phyloP scores from a whole-genome alignment of 2,888 invertebrate genomes.

The Tetragnatha montana region DNA sequence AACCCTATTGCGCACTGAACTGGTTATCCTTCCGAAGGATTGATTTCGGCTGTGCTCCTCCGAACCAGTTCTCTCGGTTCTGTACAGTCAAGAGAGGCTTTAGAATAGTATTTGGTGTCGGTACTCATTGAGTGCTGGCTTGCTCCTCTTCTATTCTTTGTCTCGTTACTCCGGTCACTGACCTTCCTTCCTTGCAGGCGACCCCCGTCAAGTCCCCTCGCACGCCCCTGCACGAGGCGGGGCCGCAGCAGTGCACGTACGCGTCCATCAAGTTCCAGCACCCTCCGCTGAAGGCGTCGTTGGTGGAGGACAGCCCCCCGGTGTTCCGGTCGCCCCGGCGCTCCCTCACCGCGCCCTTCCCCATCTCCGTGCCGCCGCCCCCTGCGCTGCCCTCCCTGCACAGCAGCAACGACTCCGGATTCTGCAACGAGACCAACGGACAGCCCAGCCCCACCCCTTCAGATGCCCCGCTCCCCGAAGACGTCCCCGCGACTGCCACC shows the following conservation, averaged over 20 bases:
- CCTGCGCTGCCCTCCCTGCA: constrained; percentile 79
- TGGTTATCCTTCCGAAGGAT: no score
- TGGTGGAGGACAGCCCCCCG: constrained; percentile 40
- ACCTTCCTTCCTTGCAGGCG: constrained; percentile 9
- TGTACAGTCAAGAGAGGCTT: no score
- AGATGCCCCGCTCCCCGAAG: not conserved
- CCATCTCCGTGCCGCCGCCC: constrained; percentile 57
- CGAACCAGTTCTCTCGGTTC: no score
- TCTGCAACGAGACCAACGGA: constrained; percentile 83
- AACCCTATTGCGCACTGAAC: no score
- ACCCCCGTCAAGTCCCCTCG: constrained; percentile 57
- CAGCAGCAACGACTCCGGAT: constrained; percentile 94
- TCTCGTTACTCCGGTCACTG: no score
- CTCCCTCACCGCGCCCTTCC: constrained; percentile 67
- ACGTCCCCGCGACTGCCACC: not conserved
- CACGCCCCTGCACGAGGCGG: constrained; percentile 49
- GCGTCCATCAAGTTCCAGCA: constrained; percentile 67
- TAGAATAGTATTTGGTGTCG: no score
- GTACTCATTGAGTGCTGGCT: no score
- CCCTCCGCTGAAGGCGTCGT: constrained; percentile 39
- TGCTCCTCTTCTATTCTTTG: no score
- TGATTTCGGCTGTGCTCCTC: no score
- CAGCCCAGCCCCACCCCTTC: constrained; percentile 59
- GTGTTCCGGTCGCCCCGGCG: constrained; percentile 72
- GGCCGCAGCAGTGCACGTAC: constrained; percentile 11